Evolutionary conservation across 2,888 invertebrate genomes (phyloP), one percentile per base, ranked within the genome.

Genomic region (Himalopsyche kuldschensis): DNA sequence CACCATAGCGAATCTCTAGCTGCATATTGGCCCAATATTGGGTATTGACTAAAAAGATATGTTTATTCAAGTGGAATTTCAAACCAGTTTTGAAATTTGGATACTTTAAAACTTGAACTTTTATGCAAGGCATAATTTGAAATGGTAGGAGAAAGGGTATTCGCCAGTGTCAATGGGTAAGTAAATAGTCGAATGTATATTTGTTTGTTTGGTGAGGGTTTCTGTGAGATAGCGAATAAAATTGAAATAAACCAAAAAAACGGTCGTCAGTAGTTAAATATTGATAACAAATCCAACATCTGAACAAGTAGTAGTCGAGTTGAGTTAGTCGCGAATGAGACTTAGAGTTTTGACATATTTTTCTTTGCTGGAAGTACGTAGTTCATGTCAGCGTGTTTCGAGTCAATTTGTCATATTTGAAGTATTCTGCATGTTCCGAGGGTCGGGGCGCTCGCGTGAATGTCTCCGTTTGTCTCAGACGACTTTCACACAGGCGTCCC

Each of bases 291-390:
- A 78, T 75, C 75, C 79, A 83, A 80, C 82, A 86, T 84, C 82
- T 84, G 83, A 86, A 83, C 78, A 83, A 69, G 41, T 41, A 84
- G 84, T 85, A 90, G 92, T 92, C 91, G 92, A 92, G 92, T 92
- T 92, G 92, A 92, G 91, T 92, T 92, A 92, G 92, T 92, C 91
- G 92, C 92, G 91, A 90, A 91, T 91, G 90, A 91, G 91, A 91
- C 89, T 91, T 92, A 92, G 92, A 91, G 92, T 92, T 92, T 92
- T 92, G 92, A 92, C 92, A 91, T 92, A 90, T 91, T 92, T 92
- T 92, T 92, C 92, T 91, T 92, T 92, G 92, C 92, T 92, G 92
- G 92, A 92, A 92, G 92, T 92, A 91, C 91, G 92, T 92, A 90
- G 91, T 91, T 92, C 92, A 91, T 92, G 92, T 91, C 91, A 92